These are phyloP conservation scores for Pheosia gnoma DNA, from an alignment of 2,888 invertebrate species.

Conservation along the genomic window DNA sequence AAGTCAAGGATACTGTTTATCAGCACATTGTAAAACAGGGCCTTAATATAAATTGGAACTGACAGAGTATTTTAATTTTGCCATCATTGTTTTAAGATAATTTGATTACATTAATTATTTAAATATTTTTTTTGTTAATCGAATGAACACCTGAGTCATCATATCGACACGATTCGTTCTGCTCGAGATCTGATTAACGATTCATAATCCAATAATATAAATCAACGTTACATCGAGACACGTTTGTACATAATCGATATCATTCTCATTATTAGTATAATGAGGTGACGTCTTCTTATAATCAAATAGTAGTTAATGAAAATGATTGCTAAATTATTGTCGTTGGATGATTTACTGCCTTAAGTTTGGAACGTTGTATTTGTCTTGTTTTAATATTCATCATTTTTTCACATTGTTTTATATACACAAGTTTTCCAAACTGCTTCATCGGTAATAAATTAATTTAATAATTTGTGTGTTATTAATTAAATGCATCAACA, in stretches of 20 bases:
- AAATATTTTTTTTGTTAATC: constrained; percentile 27
- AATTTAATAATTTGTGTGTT: too few relatives aligned
- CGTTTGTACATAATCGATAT: constrained; percentile 24
- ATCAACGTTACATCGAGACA: constrained; percentile 25
- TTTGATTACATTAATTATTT: constrained; percentile 6
- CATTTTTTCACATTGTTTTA: neutral
- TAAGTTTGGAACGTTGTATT: neutral
- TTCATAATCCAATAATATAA: constrained; percentile 24
- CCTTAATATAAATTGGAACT: too few relatives aligned
- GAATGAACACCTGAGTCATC: constrained; percentile 29
- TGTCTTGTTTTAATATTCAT: neutral
- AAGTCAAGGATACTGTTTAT: too few relatives aligned
- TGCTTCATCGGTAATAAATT: neutral
- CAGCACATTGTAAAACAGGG: too few relatives aligned
- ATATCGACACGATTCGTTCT: constrained; percentile 26
- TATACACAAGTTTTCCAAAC: neutral
- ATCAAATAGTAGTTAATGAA: constrained; percentile 4
- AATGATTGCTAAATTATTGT: neutral
- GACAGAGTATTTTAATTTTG: too few relatives aligned
- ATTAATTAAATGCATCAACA: too few relatives aligned
- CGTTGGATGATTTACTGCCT: constrained; percentile 1
- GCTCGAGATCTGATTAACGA: constrained; percentile 28
- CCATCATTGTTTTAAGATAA: neutral
- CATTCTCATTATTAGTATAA: constrained; percentile 23
- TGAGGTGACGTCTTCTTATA: constrained; percentile 19